A percentile compares a stretch with the other conserved stretches of the same genome.
phyloP scores from a whole-genome alignment of 2,888 invertebrate species.

The Cyclophora albipunctata region DNA sequence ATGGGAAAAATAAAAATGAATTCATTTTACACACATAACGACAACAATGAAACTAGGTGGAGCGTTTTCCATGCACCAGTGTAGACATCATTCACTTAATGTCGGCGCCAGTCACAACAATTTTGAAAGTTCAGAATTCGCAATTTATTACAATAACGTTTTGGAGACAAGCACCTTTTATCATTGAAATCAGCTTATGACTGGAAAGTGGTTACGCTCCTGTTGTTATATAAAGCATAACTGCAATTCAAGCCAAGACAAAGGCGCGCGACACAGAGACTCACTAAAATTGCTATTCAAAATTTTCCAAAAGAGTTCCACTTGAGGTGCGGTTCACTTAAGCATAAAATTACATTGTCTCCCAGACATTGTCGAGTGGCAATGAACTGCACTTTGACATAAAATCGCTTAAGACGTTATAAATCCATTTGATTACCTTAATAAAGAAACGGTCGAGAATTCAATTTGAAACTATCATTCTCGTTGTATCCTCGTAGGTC shows the following conservation, averaged over 20 bases:
- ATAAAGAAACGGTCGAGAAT: slow-evolving; percentile 68
- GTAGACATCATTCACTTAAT: neutral
- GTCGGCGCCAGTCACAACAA: slow-evolving; percentile 4
- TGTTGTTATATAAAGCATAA: slow-evolving; percentile 68
- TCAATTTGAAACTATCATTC: slow-evolving; percentile 59
- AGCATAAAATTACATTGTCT: slow-evolving; percentile 76
- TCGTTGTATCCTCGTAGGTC: slow-evolving; percentile 45
- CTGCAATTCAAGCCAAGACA: slow-evolving; percentile 62
- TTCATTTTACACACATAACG: no score
- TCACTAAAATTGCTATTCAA: slow-evolving; percentile 66
- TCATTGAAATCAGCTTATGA: slow-evolving; percentile 41
- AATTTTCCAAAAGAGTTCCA: slow-evolving; percentile 69
- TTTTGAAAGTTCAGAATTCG: slow-evolving; percentile 36
- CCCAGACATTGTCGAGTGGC: slow-evolving; percentile 66
- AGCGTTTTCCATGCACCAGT: no score
- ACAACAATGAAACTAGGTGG: no score
- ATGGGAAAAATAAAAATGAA: no score
- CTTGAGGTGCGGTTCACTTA: slow-evolving; percentile 65
- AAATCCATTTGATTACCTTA: slow-evolving; percentile 72
- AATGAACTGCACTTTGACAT: slow-evolving; percentile 76
- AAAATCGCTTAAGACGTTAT: slow-evolving; percentile 68
- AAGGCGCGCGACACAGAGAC: slow-evolving; percentile 52
- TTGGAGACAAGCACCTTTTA: slow-evolving; percentile 27
- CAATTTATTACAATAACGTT: slow-evolving; percentile 34
- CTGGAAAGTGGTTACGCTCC: slow-evolving; percentile 63